A percentile compares a stretch with the other conserved stretches of the same genome.
Evolutionary conservation across 2,113 vertebrate genomes (phyloP).

Genomic region (Leptosomus discolor): DNA sequence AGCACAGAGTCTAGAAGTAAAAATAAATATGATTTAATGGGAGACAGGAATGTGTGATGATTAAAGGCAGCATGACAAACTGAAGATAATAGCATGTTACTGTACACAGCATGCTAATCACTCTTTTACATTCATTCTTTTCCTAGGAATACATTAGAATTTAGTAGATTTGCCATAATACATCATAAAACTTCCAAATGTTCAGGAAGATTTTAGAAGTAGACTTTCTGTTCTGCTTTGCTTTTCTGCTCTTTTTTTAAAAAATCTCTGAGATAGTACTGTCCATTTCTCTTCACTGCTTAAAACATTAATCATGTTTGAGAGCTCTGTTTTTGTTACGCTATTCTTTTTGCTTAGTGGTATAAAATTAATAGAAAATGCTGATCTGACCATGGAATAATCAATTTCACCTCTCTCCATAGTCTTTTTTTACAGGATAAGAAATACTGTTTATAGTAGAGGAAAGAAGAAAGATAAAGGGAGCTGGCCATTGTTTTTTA

Average conservation of each 20-base stretch:
- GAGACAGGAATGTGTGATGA: background rate
- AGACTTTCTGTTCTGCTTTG: background rate
- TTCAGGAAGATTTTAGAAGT: background rate
- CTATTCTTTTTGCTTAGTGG: background rate
- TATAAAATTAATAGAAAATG: background rate
- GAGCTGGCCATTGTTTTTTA: background rate
- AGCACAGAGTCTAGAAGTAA: background rate
- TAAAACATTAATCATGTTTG: background rate
- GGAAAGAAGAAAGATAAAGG: background rate
- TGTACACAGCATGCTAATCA: background rate
- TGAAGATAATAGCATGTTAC: background rate
- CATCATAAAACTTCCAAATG: background rate
- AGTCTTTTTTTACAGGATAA: background rate
- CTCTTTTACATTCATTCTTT: background rate
- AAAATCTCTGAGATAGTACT: background rate
- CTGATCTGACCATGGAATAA: background rate
- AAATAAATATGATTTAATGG: background rate
- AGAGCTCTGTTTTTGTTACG: background rate
- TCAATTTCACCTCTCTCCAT: background rate
- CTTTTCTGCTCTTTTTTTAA: background rate
- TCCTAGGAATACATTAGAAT: background rate
- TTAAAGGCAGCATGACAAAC: background rate
- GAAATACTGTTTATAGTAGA: background rate
- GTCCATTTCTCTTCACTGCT: background rate
- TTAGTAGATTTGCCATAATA: background rate